phyloP scores from a whole-genome alignment of 2,113 vertebrate genomes.

The Cyphomyrus plagiostoma region DNA sequence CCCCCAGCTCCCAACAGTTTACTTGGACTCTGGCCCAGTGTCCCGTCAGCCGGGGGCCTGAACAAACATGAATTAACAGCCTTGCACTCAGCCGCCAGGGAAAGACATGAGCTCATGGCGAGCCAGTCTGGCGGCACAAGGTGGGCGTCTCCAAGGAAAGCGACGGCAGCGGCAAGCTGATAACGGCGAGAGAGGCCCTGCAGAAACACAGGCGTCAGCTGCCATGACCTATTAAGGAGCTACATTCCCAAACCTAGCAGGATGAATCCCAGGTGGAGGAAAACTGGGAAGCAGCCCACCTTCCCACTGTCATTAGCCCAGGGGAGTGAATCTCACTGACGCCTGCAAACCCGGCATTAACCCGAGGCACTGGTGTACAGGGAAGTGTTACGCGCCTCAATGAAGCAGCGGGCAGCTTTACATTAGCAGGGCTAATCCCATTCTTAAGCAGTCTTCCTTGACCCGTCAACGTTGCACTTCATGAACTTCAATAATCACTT shows the following conservation, averaged over 20 bases:
- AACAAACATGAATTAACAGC: background rate
- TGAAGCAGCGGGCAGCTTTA: background rate
- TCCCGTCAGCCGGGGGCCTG: background rate
- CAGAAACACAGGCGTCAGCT: background rate
- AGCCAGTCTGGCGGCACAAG: background rate
- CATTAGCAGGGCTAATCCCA: background rate
- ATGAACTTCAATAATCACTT: background rate
- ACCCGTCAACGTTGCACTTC: background rate
- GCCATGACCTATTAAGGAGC: background rate
- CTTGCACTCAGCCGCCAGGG: background rate
- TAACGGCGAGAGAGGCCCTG: background rate
- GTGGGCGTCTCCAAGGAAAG: background rate
- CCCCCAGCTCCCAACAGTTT: background rate
- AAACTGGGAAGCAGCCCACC: background rate
- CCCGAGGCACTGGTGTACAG: no score
- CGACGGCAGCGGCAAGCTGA: background rate
- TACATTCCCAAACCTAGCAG: background rate
- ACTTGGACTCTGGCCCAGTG: background rate
- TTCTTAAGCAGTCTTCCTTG: background rate
- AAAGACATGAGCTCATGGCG: background rate
- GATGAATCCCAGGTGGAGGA: background rate
- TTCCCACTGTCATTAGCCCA: background rate
- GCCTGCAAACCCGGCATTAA: no score
- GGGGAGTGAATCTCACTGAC: background rate
- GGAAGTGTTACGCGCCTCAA: no score